Conservation (phyloP, 2,888 invertebrate species). For the Dasysyrphus albostriatus region DNA sequence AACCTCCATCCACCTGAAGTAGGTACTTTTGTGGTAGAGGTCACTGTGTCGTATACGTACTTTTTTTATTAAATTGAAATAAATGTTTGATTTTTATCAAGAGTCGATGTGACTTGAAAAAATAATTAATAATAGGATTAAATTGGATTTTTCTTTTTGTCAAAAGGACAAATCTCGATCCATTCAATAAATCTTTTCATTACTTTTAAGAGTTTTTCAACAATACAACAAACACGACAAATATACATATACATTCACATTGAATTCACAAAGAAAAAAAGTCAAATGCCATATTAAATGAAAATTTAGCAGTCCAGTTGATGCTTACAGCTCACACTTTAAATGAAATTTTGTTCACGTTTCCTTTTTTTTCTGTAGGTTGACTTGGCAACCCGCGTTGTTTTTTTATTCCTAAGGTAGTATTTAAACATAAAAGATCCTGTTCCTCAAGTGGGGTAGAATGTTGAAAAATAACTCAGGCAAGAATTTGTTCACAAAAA, state of each 20-base stretch:
- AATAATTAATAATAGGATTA: background rate
- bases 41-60: conserved; percentile 21
- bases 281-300: background rate
- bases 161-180: background rate
- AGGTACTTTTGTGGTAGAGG: background rate
- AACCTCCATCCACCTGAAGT: background rate
- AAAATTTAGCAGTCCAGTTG: background rate
- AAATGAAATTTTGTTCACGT: background rate
- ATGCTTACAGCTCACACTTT: background rate
- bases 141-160: background rate
- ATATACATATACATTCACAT: background rate
- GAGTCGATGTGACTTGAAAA: background rate
- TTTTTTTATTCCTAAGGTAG: background rate
- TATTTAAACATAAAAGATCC: conserved; percentile 5
- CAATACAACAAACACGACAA: background rate
- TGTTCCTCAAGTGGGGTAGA: background rate
- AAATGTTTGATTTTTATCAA: background rate
- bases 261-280: background rate
- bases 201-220: background rate
- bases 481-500: background rate
- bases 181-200: background rate
- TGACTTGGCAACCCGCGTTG: conserved; percentile 2
- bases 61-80: conserved; percentile 9
- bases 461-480: conserved; percentile 6
- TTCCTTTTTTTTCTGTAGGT: background rate